A percentile compares a stretch with the other conserved stretches of the same genome.
phyloP scores from a whole-genome alignment of 2,113 vertebrate species.

The Mesitornis unicolor region DNA sequence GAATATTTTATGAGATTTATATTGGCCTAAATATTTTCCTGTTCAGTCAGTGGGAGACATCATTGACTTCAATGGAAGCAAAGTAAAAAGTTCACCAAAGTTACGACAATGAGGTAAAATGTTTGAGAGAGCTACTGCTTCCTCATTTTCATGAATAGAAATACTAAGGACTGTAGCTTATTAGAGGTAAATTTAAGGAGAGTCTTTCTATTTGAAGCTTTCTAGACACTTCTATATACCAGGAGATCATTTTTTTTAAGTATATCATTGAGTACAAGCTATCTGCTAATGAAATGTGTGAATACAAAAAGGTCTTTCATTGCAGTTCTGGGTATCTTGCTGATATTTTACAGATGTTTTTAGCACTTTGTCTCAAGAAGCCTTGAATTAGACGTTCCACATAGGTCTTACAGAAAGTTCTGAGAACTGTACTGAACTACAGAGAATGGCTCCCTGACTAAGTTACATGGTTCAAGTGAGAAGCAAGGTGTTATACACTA shows the following conservation, averaged over 20 bases:
- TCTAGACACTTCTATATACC: background rate
- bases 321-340: background rate
- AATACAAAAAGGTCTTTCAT: background rate
- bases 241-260: background rate
- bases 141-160: background rate
- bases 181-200: background rate
- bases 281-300: background rate
- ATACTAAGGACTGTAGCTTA: background rate
- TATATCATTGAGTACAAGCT: background rate
- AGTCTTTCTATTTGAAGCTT: background rate
- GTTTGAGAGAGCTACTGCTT: background rate
- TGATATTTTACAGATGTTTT: background rate
- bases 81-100: background rate
- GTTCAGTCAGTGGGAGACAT: background rate
- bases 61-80: background rate
- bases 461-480: background rate
- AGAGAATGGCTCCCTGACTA: background rate
- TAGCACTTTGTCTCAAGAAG: background rate
- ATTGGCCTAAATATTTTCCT: background rate
- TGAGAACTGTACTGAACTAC: background rate
- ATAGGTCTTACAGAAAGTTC: background rate
- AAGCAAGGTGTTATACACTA: background rate
- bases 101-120: background rate
- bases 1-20: background rate
- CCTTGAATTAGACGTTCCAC: background rate